These are phyloP conservation scores for Drosophila pruinosa DNA, from an alignment of 1,140 invertebrate species.

Conservation along the genomic window DNA sequence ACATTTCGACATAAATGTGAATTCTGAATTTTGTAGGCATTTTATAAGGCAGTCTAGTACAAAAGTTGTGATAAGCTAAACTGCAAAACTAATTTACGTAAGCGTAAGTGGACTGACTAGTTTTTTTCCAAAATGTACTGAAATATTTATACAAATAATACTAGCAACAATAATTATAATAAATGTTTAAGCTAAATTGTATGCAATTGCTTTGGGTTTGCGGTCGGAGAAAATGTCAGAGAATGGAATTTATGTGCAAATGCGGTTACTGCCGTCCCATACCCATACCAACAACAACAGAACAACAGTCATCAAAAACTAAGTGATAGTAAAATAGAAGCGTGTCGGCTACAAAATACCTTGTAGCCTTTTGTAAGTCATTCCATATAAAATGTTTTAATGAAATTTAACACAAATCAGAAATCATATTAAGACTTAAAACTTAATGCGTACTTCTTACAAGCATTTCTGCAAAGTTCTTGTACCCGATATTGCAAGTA, in stretches of 20 bases:
- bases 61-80: conserved; percentile 54
- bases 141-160: conserved; percentile 9
- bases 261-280: conserved; percentile 30
- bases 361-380: no score
- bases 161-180: conserved; percentile 10
- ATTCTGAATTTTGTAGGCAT: conserved; percentile 7
- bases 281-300: conserved; percentile 2
- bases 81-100: conserved; percentile 47
- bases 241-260: conserved; percentile 63
- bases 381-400: no score
- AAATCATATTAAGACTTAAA: no score
- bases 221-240: conserved; percentile 43
- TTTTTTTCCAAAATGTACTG: conserved; percentile 5
- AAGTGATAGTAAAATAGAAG: no score
- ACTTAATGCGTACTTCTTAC: no score
- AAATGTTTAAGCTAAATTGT: conserved; percentile 15
- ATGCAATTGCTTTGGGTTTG: conserved; percentile 41
- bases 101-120: not conserved
- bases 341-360: not conserved
- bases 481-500: conserved; percentile 30
- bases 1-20: no score
- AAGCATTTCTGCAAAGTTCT: no score
- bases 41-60: conserved; percentile 35
- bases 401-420: no score
- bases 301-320: conserved; percentile 5